Evolutionary conservation across 2,113 vertebrate genomes (phyloP), one percentile per base, ranked within the genome.

Genomic region (Promerops cafer): DNA sequence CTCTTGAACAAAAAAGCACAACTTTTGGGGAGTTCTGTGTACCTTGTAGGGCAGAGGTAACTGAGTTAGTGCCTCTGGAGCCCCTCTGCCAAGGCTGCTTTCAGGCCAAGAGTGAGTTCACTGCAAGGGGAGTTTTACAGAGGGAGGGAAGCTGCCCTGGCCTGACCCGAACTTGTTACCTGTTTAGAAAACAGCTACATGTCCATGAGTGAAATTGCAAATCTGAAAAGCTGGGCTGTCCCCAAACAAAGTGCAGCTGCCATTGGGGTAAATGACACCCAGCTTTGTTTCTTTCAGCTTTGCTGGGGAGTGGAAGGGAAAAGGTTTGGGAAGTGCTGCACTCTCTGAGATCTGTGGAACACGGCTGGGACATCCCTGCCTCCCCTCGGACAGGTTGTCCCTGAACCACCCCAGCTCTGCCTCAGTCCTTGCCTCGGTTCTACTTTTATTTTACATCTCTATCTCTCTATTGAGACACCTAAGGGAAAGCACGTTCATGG

Each of bases 361-460:
- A 1, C 9, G 10, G 7, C 19, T 4, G 7, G 39, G 31, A 70
- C 2, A 4, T 7, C 50, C 16, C 50, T 1, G 0, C 30, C 42
- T 83, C 45, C 27, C n/a, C 37, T 49, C 39, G 71, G 52, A 19
- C 6, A 7, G 33, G 10, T 2, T 26, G 11, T 9, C 52, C 45
- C 45, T 6, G 8, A 50, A 57, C 70, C 31, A 31, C 20, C 27
- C 4, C 4, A 9, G 19, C 5, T 50, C 45, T 72, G 15, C 40
- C 49, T 30, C 1, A 5, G 2, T 35, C 39, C 74, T 71, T 54
- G 10, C 7, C 33, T 77, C 6, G 0, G 19, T 69, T 61, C 28
- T 3, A 3, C 16, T 65, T 66, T 60, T 35, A 13, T 52, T 85
- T 64, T 60, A 30, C 6, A 22, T 45, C 35, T 56, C 4, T 26